Conservation (phyloP, 2,113 vertebrate species). For the Marmota monax region DNA sequence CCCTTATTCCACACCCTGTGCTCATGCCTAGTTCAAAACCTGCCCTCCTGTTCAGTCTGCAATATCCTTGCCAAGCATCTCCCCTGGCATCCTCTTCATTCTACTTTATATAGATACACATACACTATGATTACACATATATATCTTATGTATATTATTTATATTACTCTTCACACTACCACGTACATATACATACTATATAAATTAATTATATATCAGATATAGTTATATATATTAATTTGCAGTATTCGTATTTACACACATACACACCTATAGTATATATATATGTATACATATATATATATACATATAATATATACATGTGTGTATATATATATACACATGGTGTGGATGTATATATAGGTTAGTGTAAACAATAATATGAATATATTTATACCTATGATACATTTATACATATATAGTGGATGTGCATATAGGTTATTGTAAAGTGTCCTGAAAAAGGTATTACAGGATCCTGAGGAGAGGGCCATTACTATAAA, state of each 20-base stretch:
- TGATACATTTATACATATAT: not conserved
- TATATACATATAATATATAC: not conserved
- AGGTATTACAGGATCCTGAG: slow-evolving; percentile 20
- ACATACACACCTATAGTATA: not conserved
- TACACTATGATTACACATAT: not conserved
- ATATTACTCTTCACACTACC: not conserved
- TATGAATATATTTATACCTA: not conserved
- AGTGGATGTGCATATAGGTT: not conserved
- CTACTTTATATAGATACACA: not conserved
- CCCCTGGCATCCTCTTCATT: not conserved
- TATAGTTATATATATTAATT: not conserved
- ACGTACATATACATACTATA: not conserved
- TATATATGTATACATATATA: not conserved
- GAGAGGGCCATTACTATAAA: not conserved
- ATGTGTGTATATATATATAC: not conserved
- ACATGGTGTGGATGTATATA: not conserved
- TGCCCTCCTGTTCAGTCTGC: not conserved
- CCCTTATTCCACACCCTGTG: not conserved
- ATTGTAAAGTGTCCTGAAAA: not conserved
- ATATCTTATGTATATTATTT: not conserved
- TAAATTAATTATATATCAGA: not conserved
- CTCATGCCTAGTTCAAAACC: not conserved
- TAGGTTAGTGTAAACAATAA: not conserved
- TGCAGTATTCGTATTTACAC: not conserved
- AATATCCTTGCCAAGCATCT: not conserved